These are phyloP conservation scores for Bombus soroeensis DNA, from an alignment of 1,140 invertebrate genomes.

Conservation along the genomic window DNA sequence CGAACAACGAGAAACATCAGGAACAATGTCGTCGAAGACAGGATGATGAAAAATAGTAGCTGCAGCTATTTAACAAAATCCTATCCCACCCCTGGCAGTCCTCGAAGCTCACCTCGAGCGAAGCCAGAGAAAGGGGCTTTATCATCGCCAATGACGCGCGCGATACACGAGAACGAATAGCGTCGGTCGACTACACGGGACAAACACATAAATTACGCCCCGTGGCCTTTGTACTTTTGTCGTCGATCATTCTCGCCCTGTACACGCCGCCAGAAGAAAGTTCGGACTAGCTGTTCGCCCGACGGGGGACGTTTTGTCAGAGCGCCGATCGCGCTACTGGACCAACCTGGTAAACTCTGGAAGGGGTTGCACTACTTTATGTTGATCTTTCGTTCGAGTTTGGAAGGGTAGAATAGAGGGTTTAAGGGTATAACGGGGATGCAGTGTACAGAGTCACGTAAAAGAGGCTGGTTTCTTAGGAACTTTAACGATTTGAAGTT, in stretches of 20 bases:
- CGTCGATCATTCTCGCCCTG: constrained; percentile 53
- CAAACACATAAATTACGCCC: constrained; percentile 57
- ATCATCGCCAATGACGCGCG: constrained; percentile 45
- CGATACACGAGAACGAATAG: constrained; percentile 41
- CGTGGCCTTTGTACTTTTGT: constrained; percentile 50
- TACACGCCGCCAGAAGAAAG: constrained; percentile 20
- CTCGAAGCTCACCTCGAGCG: constrained; percentile 24
- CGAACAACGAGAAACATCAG: background rate
- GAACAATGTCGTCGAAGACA: background rate
- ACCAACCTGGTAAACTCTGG: background rate
- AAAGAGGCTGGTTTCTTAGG: background rate
- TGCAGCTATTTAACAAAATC: constrained; percentile 27
- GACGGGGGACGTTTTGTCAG: constrained; percentile 46
- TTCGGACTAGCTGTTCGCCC: constrained; percentile 22
- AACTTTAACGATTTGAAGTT: too few species aligned
- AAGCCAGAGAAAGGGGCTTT: constrained; percentile 18
- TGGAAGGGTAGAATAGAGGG: too few species aligned
- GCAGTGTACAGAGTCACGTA: background rate
- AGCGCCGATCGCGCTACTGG: constrained; percentile 4
- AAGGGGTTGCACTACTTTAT: background rate
- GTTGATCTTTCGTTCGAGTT: background rate
- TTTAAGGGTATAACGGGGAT: background rate
- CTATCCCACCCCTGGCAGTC: background rate
- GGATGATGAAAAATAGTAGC: constrained; percentile 2
- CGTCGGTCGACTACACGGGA: constrained; percentile 31